phyloP scores from a whole-genome alignment of 2,888 invertebrate genomes.

The Electrophaes corylata region DNA sequence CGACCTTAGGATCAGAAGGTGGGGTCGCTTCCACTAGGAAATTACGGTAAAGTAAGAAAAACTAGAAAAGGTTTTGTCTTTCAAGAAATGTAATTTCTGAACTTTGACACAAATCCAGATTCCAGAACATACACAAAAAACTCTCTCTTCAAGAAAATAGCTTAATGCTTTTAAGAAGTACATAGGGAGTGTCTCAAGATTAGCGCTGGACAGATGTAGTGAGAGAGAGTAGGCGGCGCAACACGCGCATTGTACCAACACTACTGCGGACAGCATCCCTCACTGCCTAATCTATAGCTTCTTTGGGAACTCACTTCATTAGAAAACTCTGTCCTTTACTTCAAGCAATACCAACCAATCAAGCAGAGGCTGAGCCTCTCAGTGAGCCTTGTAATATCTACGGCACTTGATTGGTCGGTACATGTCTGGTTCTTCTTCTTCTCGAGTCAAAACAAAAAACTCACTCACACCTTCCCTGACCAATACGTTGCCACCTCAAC shows the following conservation, averaged over 20 bases:
- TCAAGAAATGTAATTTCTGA: neutral
- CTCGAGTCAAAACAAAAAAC: too few relatives aligned
- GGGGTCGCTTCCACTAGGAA: too few relatives aligned
- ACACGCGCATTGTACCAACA: neutral
- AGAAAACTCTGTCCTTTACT: slow-evolving; percentile 1
- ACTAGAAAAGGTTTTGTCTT: neutral
- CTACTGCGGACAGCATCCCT: slow-evolving; percentile 4
- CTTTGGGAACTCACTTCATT: slow-evolving; percentile 5
- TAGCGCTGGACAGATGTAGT: slow-evolving; percentile 26
- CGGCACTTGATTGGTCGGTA: neutral
- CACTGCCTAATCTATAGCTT: neutral
- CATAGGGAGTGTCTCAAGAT: slow-evolving; percentile 1
- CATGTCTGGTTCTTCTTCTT: too few relatives aligned
- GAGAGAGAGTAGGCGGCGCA: slow-evolving; percentile 15
- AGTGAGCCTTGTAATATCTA: neutral
- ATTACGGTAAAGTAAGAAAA: neutral
- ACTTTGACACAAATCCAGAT: neutral
- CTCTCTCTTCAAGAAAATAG: slow-evolving; percentile 12
- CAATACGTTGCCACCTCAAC: too few relatives aligned
- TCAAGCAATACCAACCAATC: neutral
- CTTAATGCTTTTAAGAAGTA: slow-evolving; percentile 16
- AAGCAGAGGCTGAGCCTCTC: neutral
- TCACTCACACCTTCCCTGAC: too few relatives aligned
- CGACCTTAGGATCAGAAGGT: too few relatives aligned
- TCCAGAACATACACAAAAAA: neutral